phyloP scores from a whole-genome alignment of 2,797 vertebrate species.

The Discoglossus pictus region DNA sequence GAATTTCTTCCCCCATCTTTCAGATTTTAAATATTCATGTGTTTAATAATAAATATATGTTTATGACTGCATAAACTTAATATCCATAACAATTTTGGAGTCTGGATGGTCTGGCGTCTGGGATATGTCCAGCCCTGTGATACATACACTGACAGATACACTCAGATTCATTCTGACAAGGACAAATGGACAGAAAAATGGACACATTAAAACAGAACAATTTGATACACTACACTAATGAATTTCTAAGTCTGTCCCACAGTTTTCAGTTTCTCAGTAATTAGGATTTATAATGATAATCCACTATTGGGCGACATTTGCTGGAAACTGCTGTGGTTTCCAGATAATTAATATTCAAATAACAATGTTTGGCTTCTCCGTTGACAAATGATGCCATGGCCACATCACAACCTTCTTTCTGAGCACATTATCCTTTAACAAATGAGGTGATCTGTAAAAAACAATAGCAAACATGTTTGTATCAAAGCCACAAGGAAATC shows the following conservation, averaged over 20 bases:
- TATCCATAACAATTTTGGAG: no score
- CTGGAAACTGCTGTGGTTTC: background rate
- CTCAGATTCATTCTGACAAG: no score
- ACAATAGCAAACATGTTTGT: conserved; percentile 22
- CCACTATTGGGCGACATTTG: background rate
- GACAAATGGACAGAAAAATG: no score
- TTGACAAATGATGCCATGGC: background rate
- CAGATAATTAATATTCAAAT: conserved; percentile 22
- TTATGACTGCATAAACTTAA: no score
- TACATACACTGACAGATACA: no score
- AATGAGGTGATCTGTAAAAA: conserved; percentile 9
- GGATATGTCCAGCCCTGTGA: no score
- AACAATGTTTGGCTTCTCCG: background rate
- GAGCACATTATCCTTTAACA: conserved; percentile 40
- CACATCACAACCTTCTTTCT: conserved; percentile 28
- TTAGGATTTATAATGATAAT: background rate
- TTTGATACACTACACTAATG: no score
- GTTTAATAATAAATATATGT: no score
- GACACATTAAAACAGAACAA: no score
- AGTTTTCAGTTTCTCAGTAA: background rate
- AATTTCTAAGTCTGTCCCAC: background rate
- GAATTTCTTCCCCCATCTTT: no score
- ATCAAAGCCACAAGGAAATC: conserved; percentile 48
- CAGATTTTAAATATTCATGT: no score
- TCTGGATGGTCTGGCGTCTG: no score